Evolutionary conservation across 2,113 vertebrate genomes (phyloP).

Genomic region (Canis aureus): DNA sequence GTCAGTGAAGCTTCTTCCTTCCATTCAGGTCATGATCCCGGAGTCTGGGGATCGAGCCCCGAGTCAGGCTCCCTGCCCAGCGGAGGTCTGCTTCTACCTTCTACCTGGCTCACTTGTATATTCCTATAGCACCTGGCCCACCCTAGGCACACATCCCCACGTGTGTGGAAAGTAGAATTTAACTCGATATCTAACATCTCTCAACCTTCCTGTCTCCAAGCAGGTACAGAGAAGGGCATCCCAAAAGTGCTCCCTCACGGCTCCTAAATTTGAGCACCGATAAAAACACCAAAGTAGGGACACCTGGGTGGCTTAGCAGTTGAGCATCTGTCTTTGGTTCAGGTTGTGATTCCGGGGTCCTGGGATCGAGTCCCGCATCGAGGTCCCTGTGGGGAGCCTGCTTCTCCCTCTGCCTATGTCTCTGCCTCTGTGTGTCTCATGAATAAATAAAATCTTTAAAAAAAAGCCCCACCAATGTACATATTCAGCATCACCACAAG

Average conservation of each 20-base stretch:
- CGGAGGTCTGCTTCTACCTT: neutral
- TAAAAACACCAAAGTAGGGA: neutral
- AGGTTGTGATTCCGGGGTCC: too few relatives aligned
- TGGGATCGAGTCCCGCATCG: too few relatives aligned
- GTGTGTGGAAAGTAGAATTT: neutral
- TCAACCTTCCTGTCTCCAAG: neutral
- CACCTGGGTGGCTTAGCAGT: too few relatives aligned
- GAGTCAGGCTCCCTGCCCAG: neutral
- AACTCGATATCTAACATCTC: neutral
- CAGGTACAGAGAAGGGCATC: neutral
- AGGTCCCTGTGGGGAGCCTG: too few relatives aligned
- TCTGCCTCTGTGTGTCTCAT: too few relatives aligned
- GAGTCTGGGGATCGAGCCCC: neutral
- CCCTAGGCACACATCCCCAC: neutral
- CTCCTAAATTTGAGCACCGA: neutral
- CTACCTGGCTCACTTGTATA: neutral
- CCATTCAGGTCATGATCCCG: neutral
- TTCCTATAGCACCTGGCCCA: neutral
- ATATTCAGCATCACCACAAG: neutral
- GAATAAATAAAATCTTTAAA: too few relatives aligned
- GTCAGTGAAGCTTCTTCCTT: neutral
- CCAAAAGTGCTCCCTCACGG: neutral
- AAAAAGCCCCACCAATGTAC: too few relatives aligned
- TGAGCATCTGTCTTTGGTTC: too few relatives aligned
- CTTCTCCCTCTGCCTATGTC: too few relatives aligned